Percentiles rank a stretch among this genome's conserved stretches.
Evolutionary conservation across 2,888 invertebrate species (phyloP).

Genomic region (Linnaemya tessellans): DNA sequence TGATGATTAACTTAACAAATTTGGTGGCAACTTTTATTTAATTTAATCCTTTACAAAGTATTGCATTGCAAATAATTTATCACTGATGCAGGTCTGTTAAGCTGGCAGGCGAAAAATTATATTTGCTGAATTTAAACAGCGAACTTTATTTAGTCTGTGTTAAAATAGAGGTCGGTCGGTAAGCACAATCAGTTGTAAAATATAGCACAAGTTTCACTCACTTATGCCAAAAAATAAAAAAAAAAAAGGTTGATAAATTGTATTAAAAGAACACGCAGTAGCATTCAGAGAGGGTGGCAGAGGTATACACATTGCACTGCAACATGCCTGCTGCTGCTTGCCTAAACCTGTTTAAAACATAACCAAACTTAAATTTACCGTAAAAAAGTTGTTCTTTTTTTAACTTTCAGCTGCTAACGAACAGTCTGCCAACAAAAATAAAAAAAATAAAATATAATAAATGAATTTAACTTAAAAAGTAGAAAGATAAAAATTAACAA

Average conservation of each 20-base stretch:
- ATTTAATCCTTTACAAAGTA: conserved; percentile 16
- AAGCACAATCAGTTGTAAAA: not conserved
- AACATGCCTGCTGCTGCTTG: not conserved
- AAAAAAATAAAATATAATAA: not conserved
- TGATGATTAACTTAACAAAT: conserved; percentile 23
- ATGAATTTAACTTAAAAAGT: conserved; percentile 29
- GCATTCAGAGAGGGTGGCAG: no score
- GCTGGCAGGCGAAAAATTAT: not conserved
- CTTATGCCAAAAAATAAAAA: no score
- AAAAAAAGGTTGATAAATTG: no score
- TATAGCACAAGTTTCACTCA: no score
- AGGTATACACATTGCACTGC: no score
- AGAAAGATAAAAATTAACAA: not conserved
- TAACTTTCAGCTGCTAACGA: not conserved
- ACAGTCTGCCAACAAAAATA: not conserved
- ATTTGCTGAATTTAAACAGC: not conserved
- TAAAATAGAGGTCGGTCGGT: not conserved
- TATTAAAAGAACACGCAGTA: no score
- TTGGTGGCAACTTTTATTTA: not conserved
- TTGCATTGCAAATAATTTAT: conserved; percentile 19
- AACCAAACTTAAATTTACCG: not conserved
- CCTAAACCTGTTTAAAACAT: not conserved
- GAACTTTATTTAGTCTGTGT: not conserved
- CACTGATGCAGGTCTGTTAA: not conserved
- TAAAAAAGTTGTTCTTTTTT: not conserved